These are phyloP conservation scores for Pardalotus punctatus DNA, from an alignment of 2,113 vertebrate species.

Conservation along the genomic window DNA sequence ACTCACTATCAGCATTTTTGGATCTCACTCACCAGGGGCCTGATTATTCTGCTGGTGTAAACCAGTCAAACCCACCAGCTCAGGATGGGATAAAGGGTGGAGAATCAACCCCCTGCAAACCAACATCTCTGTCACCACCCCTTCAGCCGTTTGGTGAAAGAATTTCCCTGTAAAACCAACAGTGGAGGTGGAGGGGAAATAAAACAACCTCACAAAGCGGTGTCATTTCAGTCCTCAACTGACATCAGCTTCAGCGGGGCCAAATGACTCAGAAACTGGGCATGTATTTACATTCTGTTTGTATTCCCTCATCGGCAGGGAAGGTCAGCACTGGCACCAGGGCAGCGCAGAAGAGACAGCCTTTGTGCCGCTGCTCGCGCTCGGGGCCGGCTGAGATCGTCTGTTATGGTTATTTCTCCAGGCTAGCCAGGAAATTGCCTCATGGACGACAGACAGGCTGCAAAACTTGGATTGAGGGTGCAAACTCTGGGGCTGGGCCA, in stretches of 20 bases:
- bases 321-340: slow-evolving; percentile 17
- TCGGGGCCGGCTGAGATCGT: slow-evolving; percentile 33
- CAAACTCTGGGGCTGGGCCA: background rate
- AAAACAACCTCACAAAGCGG: background rate
- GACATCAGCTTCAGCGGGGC: background rate
- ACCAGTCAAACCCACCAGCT: background rate
- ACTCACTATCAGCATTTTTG: background rate
- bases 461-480: background rate
- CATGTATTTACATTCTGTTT: slow-evolving; percentile 65
- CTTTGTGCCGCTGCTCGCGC: slow-evolving; percentile 13
- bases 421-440: slow-evolving; percentile 64
- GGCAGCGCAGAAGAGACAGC: slow-evolving; percentile 28
- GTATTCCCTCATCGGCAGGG: slow-evolving; percentile 20
- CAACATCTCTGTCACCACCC: background rate
- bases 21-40: background rate
- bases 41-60: background rate
- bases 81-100: fast-evolving
- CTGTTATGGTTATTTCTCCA: slow-evolving; percentile 51
- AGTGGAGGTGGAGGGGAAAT: background rate
- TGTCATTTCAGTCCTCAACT: background rate
- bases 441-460: slow-evolving; percentile 18
- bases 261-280: slow-evolving; percentile 39
- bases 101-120: background rate
- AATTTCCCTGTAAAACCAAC: fast-evolving
- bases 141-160: background rate